Evolutionary conservation across 2,888 invertebrate genomes (phyloP).

Genomic region (Himalopsyche tibetana): DNA sequence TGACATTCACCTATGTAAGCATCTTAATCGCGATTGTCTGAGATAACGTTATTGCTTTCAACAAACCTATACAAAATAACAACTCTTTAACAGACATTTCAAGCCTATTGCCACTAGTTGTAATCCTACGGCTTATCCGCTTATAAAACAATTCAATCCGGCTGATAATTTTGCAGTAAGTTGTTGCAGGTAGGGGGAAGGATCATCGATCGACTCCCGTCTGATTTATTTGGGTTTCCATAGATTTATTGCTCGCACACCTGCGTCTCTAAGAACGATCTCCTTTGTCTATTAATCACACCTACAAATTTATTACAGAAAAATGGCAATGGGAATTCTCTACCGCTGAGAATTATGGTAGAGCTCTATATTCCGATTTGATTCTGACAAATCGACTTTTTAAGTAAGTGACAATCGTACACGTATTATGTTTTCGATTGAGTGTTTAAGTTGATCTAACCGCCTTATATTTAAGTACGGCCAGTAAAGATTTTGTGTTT

Average conservation of each 20-base stretch:
- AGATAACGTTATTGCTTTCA: too few species aligned
- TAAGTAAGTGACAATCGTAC: neutral
- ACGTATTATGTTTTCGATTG: too few species aligned
- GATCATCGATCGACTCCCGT: conserved; percentile 24
- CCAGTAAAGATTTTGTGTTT: too few species aligned
- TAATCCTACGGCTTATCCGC: neutral
- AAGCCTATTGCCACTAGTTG: too few species aligned
- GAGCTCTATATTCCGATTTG: neutral
- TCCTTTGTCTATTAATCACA: conserved; percentile 39
- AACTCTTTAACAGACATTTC: too few species aligned
- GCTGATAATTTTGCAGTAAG: conserved; percentile 1
- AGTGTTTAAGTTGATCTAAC: too few species aligned
- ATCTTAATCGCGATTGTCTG: too few species aligned
- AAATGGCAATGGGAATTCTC: conserved; percentile 21
- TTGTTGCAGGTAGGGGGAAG: neutral
- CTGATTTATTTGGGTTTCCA: conserved; percentile 34
- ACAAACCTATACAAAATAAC: too few species aligned
- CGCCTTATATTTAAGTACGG: too few species aligned
- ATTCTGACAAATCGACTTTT: neutral
- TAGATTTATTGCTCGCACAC: conserved; percentile 20
- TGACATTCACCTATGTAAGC: too few species aligned
- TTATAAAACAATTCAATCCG: conserved; percentile 6
- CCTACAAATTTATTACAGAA: conserved; percentile 23
- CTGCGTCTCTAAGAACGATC: conserved; percentile 22
- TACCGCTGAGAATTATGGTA: neutral